Evolutionary conservation across 2,797 vertebrate species (phyloP).

Genomic region (Neostethus bicornis): DNA sequence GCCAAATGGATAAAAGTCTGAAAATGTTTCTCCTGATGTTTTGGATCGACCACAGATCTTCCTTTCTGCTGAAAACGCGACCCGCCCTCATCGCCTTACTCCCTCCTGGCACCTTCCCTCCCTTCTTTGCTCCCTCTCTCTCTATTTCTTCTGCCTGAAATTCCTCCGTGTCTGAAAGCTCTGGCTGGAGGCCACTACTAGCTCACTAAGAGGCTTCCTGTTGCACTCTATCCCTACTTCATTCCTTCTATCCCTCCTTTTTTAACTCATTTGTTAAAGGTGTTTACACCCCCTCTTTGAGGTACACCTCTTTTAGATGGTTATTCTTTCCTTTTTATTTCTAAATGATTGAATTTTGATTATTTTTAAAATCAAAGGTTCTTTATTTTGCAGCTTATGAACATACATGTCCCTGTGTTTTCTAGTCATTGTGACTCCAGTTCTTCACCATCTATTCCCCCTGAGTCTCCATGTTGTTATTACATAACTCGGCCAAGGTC

Average conservation of each 20-base stretch:
- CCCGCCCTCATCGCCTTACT: slow-evolving; percentile 63
- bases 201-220: slow-evolving; percentile 77
- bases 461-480: slow-evolving; percentile 41
- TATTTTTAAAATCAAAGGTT: background rate
- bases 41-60: slow-evolving; percentile 29
- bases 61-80: slow-evolving; percentile 46
- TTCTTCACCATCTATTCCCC: slow-evolving; percentile 46
- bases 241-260: slow-evolving; percentile 34
- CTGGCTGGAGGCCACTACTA: slow-evolving; percentile 75
- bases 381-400: slow-evolving; percentile 13
- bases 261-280: too few relatives aligned
- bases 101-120: slow-evolving; percentile 53
- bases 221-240: slow-evolving; percentile 61
- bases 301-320: background rate
- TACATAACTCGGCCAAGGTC: slow-evolving; percentile 57
- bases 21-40: background rate
- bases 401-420: slow-evolving; percentile 9
- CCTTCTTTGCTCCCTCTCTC: too few relatives aligned
- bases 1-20: background rate
- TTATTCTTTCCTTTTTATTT: slow-evolving; percentile 2
- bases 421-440: slow-evolving; percentile 29
- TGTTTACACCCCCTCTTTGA: too few relatives aligned
- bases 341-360: slow-evolving; percentile 1
- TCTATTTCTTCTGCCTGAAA: slow-evolving; percentile 72
- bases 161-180: slow-evolving; percentile 79